A percentile compares a stretch with the other conserved stretches of the same genome.
These are phyloP conservation scores for Drosophila miranda DNA, from an alignment of 1,140 invertebrate species.

Conservation along the genomic window DNA sequence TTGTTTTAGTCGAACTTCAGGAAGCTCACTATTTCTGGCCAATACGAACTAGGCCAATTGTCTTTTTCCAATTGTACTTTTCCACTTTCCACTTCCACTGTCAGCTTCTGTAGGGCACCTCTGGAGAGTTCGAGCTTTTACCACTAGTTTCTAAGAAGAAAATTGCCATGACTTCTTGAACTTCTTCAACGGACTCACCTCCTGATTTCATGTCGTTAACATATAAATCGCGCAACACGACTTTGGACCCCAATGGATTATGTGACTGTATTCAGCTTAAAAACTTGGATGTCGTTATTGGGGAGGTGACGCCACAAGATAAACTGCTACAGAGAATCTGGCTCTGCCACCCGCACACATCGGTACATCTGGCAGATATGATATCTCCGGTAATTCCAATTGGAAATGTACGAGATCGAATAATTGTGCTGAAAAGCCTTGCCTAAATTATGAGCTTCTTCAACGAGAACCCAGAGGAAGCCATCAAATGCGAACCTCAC, in stretches of 20 bases:
- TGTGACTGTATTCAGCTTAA: too few species aligned
- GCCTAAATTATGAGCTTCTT: constrained; percentile 23
- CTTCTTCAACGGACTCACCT: too few species aligned
- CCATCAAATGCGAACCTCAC: constrained; percentile 27
- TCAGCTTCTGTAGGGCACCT: too few species aligned
- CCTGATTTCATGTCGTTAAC: constrained; percentile 53
- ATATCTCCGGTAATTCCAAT: constrained; percentile 63
- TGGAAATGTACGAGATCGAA: constrained; percentile 75
- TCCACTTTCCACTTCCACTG: too few species aligned
- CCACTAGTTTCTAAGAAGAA: too few species aligned
- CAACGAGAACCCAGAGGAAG: constrained; percentile 38
- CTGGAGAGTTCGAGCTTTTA: too few species aligned
- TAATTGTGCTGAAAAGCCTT: constrained; percentile 58
- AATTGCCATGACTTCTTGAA: too few species aligned
- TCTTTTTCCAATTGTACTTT: too few species aligned
- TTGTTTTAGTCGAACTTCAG: too few species aligned
- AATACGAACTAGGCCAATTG: too few species aligned
- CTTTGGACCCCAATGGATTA: neutral
- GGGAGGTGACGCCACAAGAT: constrained; percentile 82
- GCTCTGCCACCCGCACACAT: constrained; percentile 81
- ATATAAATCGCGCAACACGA: constrained; percentile 67
- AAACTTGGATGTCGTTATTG: too few species aligned
- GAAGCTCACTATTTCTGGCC: too few species aligned
- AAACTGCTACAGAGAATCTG: constrained; percentile 76
- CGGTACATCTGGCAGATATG: constrained; percentile 67